Evolutionary conservation across 2,888 invertebrate genomes (phyloP).

Genomic region (Caradrina kadenii): DNA sequence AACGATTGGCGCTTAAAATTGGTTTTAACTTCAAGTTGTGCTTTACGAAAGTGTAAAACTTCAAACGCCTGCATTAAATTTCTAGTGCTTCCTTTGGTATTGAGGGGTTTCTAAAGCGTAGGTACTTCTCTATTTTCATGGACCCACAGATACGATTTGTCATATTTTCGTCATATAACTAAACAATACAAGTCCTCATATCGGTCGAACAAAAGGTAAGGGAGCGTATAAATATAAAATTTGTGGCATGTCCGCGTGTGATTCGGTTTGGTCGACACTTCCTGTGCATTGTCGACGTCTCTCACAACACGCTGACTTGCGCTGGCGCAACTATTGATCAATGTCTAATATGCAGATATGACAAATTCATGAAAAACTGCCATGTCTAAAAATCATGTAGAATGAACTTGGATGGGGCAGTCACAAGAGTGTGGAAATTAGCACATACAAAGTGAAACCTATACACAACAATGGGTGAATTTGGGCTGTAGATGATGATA

Average conservation of each 20-base stretch:
- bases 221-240: constrained; percentile 77
- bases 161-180: constrained; percentile 1
- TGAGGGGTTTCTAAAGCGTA: constrained; percentile 12
- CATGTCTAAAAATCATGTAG: neutral
- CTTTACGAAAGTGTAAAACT: constrained; percentile 54
- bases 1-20: constrained; percentile 42
- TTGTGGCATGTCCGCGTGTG: constrained; percentile 82
- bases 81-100: constrained; percentile 22
- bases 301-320: constrained; percentile 78
- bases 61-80: constrained; percentile 40
- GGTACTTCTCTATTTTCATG: constrained; percentile 9
- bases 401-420: too few species aligned
- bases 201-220: constrained; percentile 76
- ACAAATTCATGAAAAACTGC: constrained; percentile 15
- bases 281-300: constrained; percentile 87
- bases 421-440: neutral
- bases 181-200: constrained; percentile 50
- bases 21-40: constrained; percentile 36
- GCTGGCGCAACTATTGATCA: constrained; percentile 74
- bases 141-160: constrained; percentile 7
- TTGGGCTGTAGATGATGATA: neutral
- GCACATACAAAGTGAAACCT: neutral
- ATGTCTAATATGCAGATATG: constrained; percentile 50
- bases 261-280: constrained; percentile 88
- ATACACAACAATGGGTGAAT: neutral